These are phyloP conservation scores for Drosophila mojavensis DNA, from an alignment of 1,140 invertebrate genomes.

Conservation along the genomic window DNA sequence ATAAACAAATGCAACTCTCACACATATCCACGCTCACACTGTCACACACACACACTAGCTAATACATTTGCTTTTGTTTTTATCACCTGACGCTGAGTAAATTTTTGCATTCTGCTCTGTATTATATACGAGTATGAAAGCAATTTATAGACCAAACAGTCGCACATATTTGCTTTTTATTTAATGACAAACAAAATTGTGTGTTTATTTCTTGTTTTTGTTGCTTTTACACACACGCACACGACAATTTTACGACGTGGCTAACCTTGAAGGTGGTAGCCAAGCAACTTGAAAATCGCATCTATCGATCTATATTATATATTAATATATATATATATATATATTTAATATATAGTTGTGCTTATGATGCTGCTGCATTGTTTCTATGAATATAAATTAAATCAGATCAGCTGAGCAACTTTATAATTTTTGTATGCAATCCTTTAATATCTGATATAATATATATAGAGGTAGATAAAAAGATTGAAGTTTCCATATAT, in stretches of 20 bases:
- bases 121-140: conserved; percentile 9
- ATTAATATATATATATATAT: neutral
- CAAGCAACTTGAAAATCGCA: conserved; percentile 9
- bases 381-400: no score
- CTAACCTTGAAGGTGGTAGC: conserved; percentile 65
- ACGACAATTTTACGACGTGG: conserved; percentile 58
- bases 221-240: conserved; percentile 12
- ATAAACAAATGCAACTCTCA: conserved; percentile 29
- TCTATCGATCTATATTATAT: neutral
- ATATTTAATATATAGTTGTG: no score
- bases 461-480: no score
- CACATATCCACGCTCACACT: neutral
- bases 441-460: no score
- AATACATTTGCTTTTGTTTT: conserved; percentile 19
- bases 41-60: neutral
- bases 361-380: no score
- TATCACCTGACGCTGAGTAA: conserved; percentile 24
- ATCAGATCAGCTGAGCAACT: no score
- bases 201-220: conserved; percentile 14
- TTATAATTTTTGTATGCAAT: no score
- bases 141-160: conserved; percentile 32
- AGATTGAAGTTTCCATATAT: no score
- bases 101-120: conserved; percentile 19
- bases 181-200: conserved; percentile 67
- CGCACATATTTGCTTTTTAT: conserved; percentile 44